phyloP scores from a whole-genome alignment of 2,888 invertebrate genomes.

The Trissonchulus latispiculum region DNA sequence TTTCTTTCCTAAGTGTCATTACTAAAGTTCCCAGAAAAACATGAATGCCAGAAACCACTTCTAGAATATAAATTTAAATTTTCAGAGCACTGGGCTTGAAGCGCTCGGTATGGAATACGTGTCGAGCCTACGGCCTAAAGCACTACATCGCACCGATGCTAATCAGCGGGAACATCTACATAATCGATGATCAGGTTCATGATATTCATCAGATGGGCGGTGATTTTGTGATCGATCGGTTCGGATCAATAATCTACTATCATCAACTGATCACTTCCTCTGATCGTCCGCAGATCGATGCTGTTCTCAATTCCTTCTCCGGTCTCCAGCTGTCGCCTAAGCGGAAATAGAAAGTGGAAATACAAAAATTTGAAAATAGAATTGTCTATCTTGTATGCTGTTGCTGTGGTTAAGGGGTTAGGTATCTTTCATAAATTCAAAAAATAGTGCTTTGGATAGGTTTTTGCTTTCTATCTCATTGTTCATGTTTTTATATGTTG shows the following conservation, averaged over 20 bases:
- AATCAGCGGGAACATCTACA: neutral
- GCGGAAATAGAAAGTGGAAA: no score
- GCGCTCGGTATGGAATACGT: neutral
- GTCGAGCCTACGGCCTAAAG: neutral
- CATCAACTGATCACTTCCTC: neutral
- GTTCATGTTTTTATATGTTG: no score
- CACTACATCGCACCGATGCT: neutral
- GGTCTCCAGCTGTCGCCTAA: no score
- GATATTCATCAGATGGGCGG: neutral
- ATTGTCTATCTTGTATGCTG: no score
- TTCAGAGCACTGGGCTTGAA: neutral
- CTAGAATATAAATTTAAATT: neutral
- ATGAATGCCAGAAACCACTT: no score
- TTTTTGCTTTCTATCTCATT: no score
- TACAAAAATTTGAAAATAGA: no score
- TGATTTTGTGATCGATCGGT: neutral
- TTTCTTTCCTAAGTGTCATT: no score
- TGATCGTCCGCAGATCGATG: neutral
- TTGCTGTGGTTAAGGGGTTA: no score
- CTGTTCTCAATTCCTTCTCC: neutral
- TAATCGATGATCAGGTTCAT: neutral
- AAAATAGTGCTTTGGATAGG: no score
- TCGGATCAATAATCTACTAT: neutral
- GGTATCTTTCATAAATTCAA: no score
- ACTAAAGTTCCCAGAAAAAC: no score